Base-by-base conservation (phyloP, 2,797 vertebrate genomes). In the Peromyscus melanophrys region DNA sequence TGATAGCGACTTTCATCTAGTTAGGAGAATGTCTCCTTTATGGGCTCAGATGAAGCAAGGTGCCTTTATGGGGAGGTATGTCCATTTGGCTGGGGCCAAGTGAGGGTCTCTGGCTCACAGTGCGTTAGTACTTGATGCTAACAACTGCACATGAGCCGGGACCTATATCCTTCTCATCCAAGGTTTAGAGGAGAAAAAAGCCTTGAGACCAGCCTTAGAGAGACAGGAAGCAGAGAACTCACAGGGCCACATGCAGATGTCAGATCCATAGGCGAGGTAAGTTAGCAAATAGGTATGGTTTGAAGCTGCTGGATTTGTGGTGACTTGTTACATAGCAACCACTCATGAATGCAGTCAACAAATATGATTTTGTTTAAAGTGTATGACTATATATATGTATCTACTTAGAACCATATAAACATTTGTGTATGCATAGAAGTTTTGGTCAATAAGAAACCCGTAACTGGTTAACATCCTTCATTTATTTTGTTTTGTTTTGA, bases 291-390 rank as follows among this genome's bases (percentile, higher is more conserved):
- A 4, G 59, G 19, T 12, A 0, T 17, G 16, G 34, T 43, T 52
- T 83, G 46, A 96, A 93, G 23, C 17, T 37, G 19, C 43, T 31
- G 2, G 1, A 6, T 76, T 17, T 91, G 57, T 80, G 40, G 6
- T 40, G 2, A 81, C 63, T 57, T 83, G 37, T 52, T 93, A 43
- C 27, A 69, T 3, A 76, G 63, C 37, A 84, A 75, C 14, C 89
- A n/a, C 57, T 3, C 43, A 57, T 11, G 84, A 83, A 76, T 10
- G 52, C 7, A 71, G 37, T 40, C 55, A 57, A 63, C 52, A 88
- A 75, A 52, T 55, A 65, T 16, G 43, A 17, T 93, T 94, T 95
- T 86, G 46, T 21, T 59, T 59, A n/a, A 90, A 90, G 61, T 84
- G 40, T 46, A 84, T 23, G 92, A 71, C 57, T 13, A 52, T 52